Evolutionary conservation across 2,113 vertebrate species (phyloP).

Genomic region (Semnornis frantzii): DNA sequence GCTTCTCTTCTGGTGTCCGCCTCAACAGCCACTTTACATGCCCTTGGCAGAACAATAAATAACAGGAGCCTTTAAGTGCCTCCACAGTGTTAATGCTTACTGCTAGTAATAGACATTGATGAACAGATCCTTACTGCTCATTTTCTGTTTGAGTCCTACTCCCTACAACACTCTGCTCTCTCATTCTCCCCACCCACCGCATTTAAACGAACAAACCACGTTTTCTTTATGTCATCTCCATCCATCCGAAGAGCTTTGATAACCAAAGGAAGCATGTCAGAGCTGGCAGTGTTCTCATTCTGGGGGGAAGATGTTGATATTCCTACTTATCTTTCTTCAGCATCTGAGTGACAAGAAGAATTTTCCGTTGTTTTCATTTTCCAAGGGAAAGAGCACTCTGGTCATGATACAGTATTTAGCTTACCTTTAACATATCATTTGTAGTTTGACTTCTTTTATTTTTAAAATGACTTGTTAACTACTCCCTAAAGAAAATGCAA

Average conservation of each 20-base stretch:
- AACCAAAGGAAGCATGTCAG: slow-evolving; percentile 23
- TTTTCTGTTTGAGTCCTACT: not conserved
- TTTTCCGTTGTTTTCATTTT: not conserved
- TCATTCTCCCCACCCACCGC: slow-evolving; percentile 51
- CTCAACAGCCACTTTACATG: not conserved
- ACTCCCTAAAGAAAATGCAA: not conserved
- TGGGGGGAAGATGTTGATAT: slow-evolving; percentile 1
- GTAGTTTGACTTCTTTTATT: not conserved
- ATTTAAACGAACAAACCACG: slow-evolving; percentile 61
- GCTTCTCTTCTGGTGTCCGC: not conserved
- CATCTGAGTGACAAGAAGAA: not conserved
- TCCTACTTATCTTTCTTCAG: slow-evolving; percentile 31
- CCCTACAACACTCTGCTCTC: not conserved
- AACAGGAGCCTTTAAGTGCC: not conserved
- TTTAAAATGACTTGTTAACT: not conserved
- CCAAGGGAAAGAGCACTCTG: not conserved
- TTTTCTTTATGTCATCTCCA: slow-evolving; percentile 43
- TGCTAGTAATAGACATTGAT: not conserved
- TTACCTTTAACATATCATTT: not conserved
- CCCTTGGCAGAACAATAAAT: not conserved
- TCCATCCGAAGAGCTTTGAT: slow-evolving; percentile 52
- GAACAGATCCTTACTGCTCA: not conserved
- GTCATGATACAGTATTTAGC: not conserved
- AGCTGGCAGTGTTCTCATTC: slow-evolving; percentile 25
- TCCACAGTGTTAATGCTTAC: not conserved